phyloP scores from a whole-genome alignment of 2,113 vertebrate species.

The Neolamprologus falcicula region DNA sequence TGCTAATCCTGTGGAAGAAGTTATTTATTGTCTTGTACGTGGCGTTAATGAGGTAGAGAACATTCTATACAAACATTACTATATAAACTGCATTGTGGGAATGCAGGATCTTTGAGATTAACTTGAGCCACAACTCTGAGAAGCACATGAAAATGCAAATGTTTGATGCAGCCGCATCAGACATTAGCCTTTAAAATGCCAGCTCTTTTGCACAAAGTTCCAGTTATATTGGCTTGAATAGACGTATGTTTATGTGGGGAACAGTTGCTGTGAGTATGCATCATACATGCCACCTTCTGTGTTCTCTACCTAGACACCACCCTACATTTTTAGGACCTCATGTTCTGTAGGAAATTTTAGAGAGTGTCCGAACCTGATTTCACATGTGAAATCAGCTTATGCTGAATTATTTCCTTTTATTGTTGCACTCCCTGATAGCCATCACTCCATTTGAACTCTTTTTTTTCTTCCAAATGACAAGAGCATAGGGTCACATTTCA shows the following conservation, averaged over 20 bases:
- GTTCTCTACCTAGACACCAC: background rate
- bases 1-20: background rate
- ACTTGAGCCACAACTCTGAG: background rate
- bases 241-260: background rate
- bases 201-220: background rate
- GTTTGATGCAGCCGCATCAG: background rate
- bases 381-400: background rate
- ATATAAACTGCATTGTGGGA: background rate
- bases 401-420: background rate
- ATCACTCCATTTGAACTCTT: background rate
- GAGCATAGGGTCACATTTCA: background rate
- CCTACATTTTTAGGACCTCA: background rate
- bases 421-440: background rate
- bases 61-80: background rate
- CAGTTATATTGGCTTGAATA: background rate
- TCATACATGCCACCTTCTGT: background rate
- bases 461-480: background rate
- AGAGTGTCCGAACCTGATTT: background rate
- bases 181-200: background rate
- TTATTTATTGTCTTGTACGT: background rate
- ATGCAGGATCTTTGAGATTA: background rate
- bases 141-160: background rate
- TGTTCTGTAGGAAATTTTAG: background rate
- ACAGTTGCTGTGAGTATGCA: background rate
- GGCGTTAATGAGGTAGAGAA: background rate